phyloP scores from a whole-genome alignment of 2,113 vertebrate genomes.

The Procavia capensis region DNA sequence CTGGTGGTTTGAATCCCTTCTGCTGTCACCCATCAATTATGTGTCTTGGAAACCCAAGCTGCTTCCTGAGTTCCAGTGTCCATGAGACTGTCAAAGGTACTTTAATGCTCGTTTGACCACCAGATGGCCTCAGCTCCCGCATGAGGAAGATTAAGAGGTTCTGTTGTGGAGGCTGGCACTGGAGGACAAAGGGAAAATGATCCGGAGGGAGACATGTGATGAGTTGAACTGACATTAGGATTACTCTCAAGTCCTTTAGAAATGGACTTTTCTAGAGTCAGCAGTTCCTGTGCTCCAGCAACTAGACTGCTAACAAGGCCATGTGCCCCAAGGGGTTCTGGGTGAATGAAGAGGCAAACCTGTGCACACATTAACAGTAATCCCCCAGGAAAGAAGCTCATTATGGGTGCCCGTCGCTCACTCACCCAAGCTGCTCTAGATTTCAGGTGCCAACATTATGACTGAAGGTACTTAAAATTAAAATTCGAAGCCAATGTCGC shows the following conservation, averaged over 20 bases:
- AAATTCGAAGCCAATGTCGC: constrained; percentile 44
- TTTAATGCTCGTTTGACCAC: constrained; percentile 38
- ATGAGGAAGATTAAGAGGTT: constrained; percentile 43
- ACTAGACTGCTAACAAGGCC: neutral
- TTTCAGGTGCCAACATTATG: constrained; percentile 39
- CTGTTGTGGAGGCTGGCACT: constrained; percentile 21
- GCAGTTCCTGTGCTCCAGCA: neutral
- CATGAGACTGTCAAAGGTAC: constrained; percentile 4
- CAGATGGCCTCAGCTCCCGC: constrained; percentile 14
- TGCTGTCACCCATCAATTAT: neutral
- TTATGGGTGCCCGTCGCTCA: constrained; percentile 25
- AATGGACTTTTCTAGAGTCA: constrained; percentile 10
- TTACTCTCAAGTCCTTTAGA: neutral
- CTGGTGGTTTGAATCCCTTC: neutral
- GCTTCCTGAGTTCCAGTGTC: neutral
- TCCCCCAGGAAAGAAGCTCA: neutral
- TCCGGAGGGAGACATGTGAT: neutral
- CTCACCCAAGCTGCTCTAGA: constrained; percentile 36
- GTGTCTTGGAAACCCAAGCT: constrained; percentile 33
- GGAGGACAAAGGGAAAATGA: constrained; percentile 25
- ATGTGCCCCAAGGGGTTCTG: neutral
- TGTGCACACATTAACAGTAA: constrained; percentile 48
- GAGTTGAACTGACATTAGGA: neutral
- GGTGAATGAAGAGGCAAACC: neutral
- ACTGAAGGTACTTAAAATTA: constrained; percentile 48